phyloP scores from a whole-genome alignment of 2,888 invertebrate species.

The Chaitophorus viminalis region DNA sequence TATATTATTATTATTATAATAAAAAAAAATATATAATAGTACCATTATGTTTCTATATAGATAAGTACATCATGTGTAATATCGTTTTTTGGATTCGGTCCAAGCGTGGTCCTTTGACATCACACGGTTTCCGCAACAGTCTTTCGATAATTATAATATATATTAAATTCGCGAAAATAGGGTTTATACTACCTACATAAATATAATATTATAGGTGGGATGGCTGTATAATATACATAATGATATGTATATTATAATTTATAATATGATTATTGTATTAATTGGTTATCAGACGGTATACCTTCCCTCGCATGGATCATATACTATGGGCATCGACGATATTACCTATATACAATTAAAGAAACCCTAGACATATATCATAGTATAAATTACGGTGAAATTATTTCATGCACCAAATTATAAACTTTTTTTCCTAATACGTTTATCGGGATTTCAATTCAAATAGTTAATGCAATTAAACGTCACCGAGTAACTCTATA shows the following conservation, averaged over 20 bases:
- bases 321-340: background rate
- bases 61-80: background rate
- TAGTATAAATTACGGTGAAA: background rate
- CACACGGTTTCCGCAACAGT: background rate
- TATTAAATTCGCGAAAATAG: background rate
- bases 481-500: background rate
- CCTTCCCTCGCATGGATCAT: too few species aligned
- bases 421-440: background rate
- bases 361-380: background rate
- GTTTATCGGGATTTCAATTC: background rate
- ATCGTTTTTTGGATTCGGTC: conserved; percentile 51
- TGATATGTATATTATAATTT: too few species aligned
- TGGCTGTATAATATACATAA: too few species aligned
- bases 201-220: too few species aligned
- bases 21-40: background rate
- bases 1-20: background rate
- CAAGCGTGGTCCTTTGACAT: background rate
- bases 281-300: background rate
- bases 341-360: background rate
- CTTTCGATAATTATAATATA: background rate
- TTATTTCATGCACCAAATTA: background rate
- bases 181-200: background rate
- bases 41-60: too few species aligned
- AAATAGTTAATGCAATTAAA: background rate
- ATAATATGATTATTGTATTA: background rate